phyloP scores from a whole-genome alignment of 2,113 vertebrate genomes.

The Diadophis punctatus region DNA sequence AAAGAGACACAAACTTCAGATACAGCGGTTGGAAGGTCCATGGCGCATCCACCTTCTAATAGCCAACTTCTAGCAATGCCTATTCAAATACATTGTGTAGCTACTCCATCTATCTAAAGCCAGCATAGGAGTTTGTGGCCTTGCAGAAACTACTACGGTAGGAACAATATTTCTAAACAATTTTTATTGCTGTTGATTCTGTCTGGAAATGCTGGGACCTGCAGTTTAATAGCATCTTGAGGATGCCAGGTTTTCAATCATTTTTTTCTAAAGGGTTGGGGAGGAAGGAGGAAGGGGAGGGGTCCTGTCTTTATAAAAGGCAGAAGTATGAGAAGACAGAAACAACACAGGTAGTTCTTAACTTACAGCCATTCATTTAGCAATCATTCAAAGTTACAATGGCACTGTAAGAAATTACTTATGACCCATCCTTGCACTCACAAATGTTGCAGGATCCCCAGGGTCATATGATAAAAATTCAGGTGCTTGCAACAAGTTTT shows the following conservation, averaged over 20 bases:
- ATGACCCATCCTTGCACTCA: too few species aligned
- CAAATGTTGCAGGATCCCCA: too few species aligned
- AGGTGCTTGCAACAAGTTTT: neutral
- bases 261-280: neutral
- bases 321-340: neutral
- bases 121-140: neutral
- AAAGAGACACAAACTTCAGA: neutral
- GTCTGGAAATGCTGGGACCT: neutral
- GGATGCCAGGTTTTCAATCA: neutral
- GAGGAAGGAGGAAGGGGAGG: neutral
- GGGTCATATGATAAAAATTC: too few species aligned
- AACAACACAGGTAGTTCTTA: neutral
- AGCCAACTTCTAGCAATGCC: neutral
- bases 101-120: neutral
- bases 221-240: neutral
- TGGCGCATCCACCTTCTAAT: neutral
- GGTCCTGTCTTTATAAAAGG: neutral
- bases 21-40: neutral
- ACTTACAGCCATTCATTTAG: neutral
- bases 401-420: neutral
- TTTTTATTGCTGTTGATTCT: neutral
- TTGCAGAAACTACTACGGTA: neutral
- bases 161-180: neutral
- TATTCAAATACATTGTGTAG: neutral
- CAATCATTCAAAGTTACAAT: neutral